Base-by-base conservation (phyloP, 1,140 invertebrate genomes). In the Samia ricini region DNA sequence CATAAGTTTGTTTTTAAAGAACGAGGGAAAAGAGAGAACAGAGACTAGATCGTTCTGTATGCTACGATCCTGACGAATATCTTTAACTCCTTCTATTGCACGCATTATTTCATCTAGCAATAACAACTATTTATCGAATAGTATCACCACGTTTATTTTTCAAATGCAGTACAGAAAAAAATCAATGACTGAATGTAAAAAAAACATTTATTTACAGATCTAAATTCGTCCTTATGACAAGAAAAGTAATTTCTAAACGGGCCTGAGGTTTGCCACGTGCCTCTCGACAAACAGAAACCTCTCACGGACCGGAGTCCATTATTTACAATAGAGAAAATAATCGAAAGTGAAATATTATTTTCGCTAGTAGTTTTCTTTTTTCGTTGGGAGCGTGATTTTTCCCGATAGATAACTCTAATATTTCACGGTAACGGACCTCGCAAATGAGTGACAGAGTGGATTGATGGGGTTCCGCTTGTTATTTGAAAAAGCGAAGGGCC, bases 251-350 rank as follows among this genome's bases (percentile, higher is more conserved):
- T 42, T 42, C 33, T 42, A 15, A 42, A 42, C 4, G n/a, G 50
- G 52, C 48, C 66, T 60, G 50, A 48, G 51, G 58, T 51, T 48
- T 33, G 72, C 66, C 77, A 74, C 72, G 72, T 67, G 72, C 66
- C 68, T 6, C 29, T 42, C 57, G 65, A 61, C 76, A 80, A 76
- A 78, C 68, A 76, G 74, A 81, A 79, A 77, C 69, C 71, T 75
- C 71, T 78, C 77, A 78, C 69, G 73, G 73, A 7, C 68, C 62
- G 57, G 60, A 66, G 72, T 69, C 79, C 74, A 85, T 83, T 90
- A 88, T 90, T 88, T 90, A 85, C 88, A 82, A 81, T 85, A 77
- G 83, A 59, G 76, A 83, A 87, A 88, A 86, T 83, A 90, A 90
- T 88, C 79, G 42, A 84, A 82, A 85, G 72, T 87, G 88, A 90